Percentiles rank a stretch among this genome's conserved stretches.
phyloP scores from a whole-genome alignment of 1,140 invertebrate species.

The Saxidomus purpurata region DNA sequence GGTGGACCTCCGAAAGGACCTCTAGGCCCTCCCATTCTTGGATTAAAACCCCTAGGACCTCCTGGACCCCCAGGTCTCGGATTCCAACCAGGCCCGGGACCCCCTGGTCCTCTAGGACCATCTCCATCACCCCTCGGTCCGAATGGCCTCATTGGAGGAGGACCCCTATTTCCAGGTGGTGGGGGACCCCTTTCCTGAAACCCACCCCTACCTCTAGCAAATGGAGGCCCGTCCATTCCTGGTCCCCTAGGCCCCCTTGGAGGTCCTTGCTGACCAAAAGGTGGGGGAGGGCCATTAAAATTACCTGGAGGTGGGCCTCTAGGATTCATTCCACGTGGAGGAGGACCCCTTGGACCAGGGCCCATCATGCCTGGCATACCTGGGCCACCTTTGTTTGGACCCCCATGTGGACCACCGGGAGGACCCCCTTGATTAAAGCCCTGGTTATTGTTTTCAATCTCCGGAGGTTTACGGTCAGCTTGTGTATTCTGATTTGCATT shows the following conservation, averaged over 20 bases:
- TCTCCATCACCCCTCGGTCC: constrained; percentile 61
- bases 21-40: constrained; percentile 60
- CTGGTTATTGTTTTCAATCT: constrained; percentile 42
- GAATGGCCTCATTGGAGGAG: constrained; percentile 49
- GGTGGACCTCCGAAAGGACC: constrained; percentile 51
- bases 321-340: constrained; percentile 57
- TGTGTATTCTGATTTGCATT: constrained; percentile 23
- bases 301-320: constrained; percentile 56
- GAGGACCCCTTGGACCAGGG: constrained; percentile 39
- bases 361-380: constrained; percentile 50
- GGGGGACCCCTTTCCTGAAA: constrained; percentile 58
- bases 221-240: constrained; percentile 68
- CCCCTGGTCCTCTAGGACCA: constrained; percentile 48
- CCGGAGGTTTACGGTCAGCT: constrained; percentile 12
- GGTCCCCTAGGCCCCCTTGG: constrained; percentile 62
- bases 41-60: constrained; percentile 51
- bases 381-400: constrained; percentile 57
- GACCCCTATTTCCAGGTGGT: constrained; percentile 50
- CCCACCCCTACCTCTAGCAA: constrained; percentile 66
- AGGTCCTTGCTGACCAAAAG: constrained; percentile 48
- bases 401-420: constrained; percentile 56
- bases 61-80: constrained; percentile 55
- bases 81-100: constrained; percentile 58
- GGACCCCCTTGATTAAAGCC: constrained; percentile 65
- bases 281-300: constrained; percentile 61